Conservation (phyloP, 2,888 invertebrate species). For the Dryobota labecula region DNA sequence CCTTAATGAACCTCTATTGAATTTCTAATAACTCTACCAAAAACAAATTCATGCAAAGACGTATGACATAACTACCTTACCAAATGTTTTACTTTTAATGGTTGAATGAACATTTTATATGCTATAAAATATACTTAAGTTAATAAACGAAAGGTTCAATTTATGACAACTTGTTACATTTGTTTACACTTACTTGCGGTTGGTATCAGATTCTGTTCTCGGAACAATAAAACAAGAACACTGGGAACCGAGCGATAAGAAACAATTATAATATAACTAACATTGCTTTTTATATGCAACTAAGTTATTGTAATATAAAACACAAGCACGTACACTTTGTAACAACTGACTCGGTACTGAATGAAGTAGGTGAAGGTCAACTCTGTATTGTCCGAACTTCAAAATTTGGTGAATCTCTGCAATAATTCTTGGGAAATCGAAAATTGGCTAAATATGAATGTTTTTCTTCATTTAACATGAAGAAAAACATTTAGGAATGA, state of each 20-base stretch:
- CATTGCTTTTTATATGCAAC: slow-evolving; percentile 21
- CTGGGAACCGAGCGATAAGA: slow-evolving; percentile 53
- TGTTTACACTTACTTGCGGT: slow-evolving; percentile 25
- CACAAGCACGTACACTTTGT: slow-evolving; percentile 12
- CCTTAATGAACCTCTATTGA: too few species aligned
- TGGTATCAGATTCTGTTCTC: slow-evolving; percentile 38
- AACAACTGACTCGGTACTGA: background rate
- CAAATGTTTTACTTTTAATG: too few species aligned
- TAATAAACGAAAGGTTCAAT: background rate
- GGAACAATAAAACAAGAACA: slow-evolving; percentile 35
- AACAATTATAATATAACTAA: slow-evolving; percentile 14
- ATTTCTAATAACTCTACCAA: background rate
- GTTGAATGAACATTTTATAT: too few species aligned
- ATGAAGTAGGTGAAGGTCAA: slow-evolving; percentile 1
- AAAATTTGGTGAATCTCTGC: slow-evolving; percentile 2
- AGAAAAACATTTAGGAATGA: too few species aligned
- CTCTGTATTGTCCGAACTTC: background rate
- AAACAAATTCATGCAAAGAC: too few species aligned
- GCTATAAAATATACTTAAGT: background rate
- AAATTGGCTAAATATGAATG: background rate
- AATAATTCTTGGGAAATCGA: background rate
- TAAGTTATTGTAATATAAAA: slow-evolving; percentile 31
- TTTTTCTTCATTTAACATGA: background rate
- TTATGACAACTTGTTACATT: slow-evolving; percentile 1
- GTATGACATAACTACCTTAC: background rate